Base-by-base conservation (phyloP, 2,797 vertebrate species). In the Galago senegalensis region DNA sequence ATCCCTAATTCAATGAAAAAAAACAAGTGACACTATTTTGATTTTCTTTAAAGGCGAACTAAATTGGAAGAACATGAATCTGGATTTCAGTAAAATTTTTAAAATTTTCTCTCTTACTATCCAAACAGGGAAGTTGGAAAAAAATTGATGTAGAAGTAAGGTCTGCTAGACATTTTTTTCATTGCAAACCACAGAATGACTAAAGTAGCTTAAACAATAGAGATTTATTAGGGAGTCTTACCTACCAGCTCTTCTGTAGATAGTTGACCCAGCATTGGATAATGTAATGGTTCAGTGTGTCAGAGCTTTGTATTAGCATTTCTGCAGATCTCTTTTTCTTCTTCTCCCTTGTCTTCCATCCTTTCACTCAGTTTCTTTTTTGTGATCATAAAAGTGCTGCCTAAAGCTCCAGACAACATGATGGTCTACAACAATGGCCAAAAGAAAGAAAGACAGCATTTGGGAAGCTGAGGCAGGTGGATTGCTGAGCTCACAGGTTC, bases 11-110 rank as follows among this genome's bases (percentile, higher is more conserved):
- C 2, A 60, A 60, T 73, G 14, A 40, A 40, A 40, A 40, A 87
- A 77, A 27, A 25, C 25, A 85, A 81, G 40, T 3, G 37, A 34
- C 20, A 40, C 0, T 40, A 40, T 70, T 75, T 17, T 20, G 70
- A 58, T 86, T 94, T 86, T 80, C 73, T 75, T 49, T 85, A 80
- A 89, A 76, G 37, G 8, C 18, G 76, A 85, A 92, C 37, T 58
- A 37, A 69, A 43, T 7, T 37, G 27, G n/a, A 85, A 80, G 60
- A 65, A 72, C 16, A 94, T 31, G 21, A 94, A 13, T 61, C 25
- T 60, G 25, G 21, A 91, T 72, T 77, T 83, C 29, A 94, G 25
- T 58, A 72, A 63, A 18, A 96, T 63, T 91, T 79, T 63, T 77
- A n/a, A 83, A 43, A 87, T 13, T 79, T 87, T 84, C 20, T 20